Conservation (phyloP, 2,797 vertebrate genomes). For the Cottoperca gobio region DNA sequence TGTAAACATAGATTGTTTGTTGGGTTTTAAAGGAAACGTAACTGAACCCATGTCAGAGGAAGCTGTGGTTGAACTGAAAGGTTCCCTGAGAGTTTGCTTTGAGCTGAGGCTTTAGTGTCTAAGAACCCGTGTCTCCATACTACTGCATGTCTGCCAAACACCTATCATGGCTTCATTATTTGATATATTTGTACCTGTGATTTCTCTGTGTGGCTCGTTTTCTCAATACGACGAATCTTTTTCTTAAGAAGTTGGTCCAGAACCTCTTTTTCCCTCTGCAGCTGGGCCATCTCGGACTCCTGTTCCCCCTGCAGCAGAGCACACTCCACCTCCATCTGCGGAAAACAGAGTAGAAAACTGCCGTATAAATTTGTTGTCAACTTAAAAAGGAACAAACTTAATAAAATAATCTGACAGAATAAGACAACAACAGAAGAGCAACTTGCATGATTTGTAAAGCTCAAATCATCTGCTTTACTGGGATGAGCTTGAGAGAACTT, state of each 20-base stretch:
- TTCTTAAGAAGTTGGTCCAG: slow-evolving; percentile 92
- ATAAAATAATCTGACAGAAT: neutral
- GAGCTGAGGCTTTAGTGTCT: slow-evolving; percentile 4
- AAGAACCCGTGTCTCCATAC: neutral
- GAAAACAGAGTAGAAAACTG: neutral
- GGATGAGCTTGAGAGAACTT: neutral
- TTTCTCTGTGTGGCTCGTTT: slow-evolving; percentile 85
- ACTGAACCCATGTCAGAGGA: slow-evolving; percentile 13
- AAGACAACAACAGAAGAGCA: neutral
- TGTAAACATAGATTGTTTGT: slow-evolving; percentile 26
- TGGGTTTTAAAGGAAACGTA: slow-evolving; percentile 37
- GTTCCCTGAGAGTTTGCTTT: slow-evolving; percentile 7
- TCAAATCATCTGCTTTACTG: neutral
- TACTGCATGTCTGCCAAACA: neutral
- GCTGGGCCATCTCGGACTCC: slow-evolving; percentile 91
- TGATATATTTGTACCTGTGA: slow-evolving; percentile 84
- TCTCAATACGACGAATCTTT: slow-evolving; percentile 89
- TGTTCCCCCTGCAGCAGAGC: slow-evolving; percentile 95
- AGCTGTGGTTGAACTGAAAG: slow-evolving; percentile 19
- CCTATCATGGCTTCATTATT: neutral
- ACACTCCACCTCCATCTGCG: slow-evolving; percentile 96
- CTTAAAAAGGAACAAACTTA: neutral
- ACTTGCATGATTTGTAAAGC: neutral
- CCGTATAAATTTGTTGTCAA: neutral
- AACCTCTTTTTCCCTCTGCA: slow-evolving; percentile 93